Evolutionary conservation across 1,140 invertebrate species (phyloP).

Genomic region (Venturia canescens): DNA sequence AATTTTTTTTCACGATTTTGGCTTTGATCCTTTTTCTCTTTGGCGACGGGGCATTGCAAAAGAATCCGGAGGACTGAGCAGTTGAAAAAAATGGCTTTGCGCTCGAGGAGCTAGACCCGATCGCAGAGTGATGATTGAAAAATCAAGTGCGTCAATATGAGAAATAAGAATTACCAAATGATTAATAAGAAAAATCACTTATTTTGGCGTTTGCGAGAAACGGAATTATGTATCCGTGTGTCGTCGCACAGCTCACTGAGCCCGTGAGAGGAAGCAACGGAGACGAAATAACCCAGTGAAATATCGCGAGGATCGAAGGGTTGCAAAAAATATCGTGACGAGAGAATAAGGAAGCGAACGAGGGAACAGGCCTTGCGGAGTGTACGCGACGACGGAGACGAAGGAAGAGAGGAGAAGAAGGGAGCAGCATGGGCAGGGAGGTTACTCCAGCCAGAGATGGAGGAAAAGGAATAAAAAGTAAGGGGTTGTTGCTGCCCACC

Average conservation of each 20-base stretch:
- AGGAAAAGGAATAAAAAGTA: slow-evolving; percentile 76
- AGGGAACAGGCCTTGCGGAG: slow-evolving; percentile 28
- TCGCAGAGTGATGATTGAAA: too few relatives aligned
- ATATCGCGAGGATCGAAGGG: slow-evolving; percentile 62
- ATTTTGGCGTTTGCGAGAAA: not conserved
- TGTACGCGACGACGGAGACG: slow-evolving; percentile 19
- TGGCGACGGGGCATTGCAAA: too few relatives aligned
- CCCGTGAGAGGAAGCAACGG: slow-evolving; percentile 17
- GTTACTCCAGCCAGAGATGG: slow-evolving; percentile 57
- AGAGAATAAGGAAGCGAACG: slow-evolving; percentile 43
- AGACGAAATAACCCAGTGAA: slow-evolving; percentile 67
- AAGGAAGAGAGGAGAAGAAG: not conserved
- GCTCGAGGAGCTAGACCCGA: too few relatives aligned
- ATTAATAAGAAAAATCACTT: not conserved
- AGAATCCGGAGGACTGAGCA: too few relatives aligned
- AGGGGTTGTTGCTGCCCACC: slow-evolving; percentile 72
- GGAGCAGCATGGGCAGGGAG: slow-evolving; percentile 33
- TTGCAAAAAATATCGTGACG: slow-evolving; percentile 30
- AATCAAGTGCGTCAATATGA: too few relatives aligned
- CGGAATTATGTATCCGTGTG: not conserved
- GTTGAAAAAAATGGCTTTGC: too few relatives aligned
- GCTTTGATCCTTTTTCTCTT: too few relatives aligned
- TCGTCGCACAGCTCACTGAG: not conserved
- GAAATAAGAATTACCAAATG: not conserved
- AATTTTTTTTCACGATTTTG: not conserved